These are phyloP conservation scores for Coenobita brevimanus DNA, from an alignment of 1,140 invertebrate species.

Conservation along the genomic window DNA sequence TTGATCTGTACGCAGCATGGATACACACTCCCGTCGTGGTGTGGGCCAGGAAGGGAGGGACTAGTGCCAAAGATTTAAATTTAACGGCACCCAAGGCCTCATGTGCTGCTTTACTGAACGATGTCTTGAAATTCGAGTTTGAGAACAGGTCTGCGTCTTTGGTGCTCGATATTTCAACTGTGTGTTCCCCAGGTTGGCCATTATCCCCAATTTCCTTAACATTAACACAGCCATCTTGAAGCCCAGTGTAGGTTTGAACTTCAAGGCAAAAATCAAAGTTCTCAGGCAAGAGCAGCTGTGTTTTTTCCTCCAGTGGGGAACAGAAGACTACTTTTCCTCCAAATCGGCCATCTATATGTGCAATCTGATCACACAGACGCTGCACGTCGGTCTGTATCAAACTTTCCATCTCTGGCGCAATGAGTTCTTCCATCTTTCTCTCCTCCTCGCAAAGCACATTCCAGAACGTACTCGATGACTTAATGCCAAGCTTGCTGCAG, in stretches of 20 bases:
- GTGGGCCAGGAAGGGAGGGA: conserved; percentile 48
- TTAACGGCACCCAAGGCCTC: conserved; percentile 23
- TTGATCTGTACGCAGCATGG: conserved; percentile 1
- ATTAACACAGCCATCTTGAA: conserved; percentile 24
- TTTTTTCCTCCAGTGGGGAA: conserved; percentile 29
- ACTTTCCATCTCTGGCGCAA: conserved; percentile 16
- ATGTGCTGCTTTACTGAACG: conserved; percentile 39
- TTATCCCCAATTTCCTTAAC: conserved; percentile 15
- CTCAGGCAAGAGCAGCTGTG: conserved; percentile 41
- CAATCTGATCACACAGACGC: conserved; percentile 13
- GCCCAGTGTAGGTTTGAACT: conserved; percentile 24
- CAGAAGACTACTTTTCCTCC: conserved; percentile 10
- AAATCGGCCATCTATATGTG: conserved; percentile 30
- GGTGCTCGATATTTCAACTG: not conserved
- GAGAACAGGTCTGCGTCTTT: conserved; percentile 26
- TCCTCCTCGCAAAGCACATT: conserved; percentile 16
- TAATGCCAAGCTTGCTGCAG: conserved; percentile 33
- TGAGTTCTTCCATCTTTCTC: conserved; percentile 11
- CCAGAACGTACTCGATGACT: not conserved
- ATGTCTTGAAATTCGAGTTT: conserved; percentile 18
- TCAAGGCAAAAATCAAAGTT: conserved; percentile 54
- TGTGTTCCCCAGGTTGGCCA: not conserved
- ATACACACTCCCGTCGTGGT: conserved; percentile 38
- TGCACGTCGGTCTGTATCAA: conserved; percentile 25
- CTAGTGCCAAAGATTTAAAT: conserved; percentile 35